Evolutionary conservation across 2,888 invertebrate species (phyloP).

Genomic region (Saturnia japonica): DNA sequence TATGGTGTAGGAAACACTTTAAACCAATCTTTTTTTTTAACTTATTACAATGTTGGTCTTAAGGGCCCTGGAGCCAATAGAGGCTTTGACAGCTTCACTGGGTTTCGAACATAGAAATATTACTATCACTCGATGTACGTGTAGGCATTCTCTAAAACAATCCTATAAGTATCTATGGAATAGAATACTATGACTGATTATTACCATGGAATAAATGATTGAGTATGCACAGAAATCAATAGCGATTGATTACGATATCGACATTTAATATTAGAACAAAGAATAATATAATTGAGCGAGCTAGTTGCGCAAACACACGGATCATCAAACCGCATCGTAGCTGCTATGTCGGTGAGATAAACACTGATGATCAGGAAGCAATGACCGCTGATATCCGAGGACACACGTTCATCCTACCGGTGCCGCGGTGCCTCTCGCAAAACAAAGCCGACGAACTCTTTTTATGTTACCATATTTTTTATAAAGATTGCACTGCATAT

Average conservation of each 20-base stretch:
- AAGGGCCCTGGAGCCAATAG: too few species aligned
- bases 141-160: not conserved
- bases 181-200: too few species aligned
- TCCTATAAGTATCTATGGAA: not conserved
- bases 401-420: conserved; percentile 34
- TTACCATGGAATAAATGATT: not conserved
- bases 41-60: too few species aligned
- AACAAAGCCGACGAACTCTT: conserved; percentile 43
- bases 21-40: too few species aligned
- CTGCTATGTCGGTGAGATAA: conserved; percentile 36
- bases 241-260: too few species aligned
- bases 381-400: conserved; percentile 66
- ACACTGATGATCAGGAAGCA: conserved; percentile 65
- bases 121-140: too few species aligned
- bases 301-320: not conserved
- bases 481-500: not conserved
- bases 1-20: not conserved
- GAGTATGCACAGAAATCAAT: too few species aligned
- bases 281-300: not conserved
- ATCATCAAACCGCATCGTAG: not conserved
- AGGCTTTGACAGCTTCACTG: too few species aligned
- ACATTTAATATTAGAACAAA: not conserved
- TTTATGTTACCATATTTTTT: conserved; percentile 3
- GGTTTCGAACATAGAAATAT: too few species aligned
- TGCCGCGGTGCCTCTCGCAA: conserved; percentile 22